Conservation (phyloP, 2,797 vertebrate genomes). For the Zalophus californianus region DNA sequence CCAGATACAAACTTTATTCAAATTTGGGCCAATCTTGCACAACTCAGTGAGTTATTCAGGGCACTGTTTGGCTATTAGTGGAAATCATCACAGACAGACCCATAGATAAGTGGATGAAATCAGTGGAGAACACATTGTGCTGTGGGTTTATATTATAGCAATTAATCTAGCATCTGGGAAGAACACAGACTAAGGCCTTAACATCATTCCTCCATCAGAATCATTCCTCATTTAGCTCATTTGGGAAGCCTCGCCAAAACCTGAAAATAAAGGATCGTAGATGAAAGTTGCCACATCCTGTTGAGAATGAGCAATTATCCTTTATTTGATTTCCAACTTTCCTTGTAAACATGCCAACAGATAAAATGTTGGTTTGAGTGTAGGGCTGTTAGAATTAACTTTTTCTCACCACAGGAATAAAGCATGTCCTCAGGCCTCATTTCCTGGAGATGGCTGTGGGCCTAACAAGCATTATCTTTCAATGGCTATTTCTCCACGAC, state of each 20-base stretch:
- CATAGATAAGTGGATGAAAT: slow-evolving; percentile 14
- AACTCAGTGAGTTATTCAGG: slow-evolving; percentile 41
- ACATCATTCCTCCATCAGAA: background rate
- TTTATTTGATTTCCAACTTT: slow-evolving; percentile 54
- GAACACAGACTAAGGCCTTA: background rate
- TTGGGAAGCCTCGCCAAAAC: slow-evolving; percentile 29
- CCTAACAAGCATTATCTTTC: slow-evolving; percentile 1
- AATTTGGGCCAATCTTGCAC: background rate
- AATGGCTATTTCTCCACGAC: background rate
- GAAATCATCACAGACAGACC: background rate
- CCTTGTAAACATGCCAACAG: slow-evolving; percentile 41
- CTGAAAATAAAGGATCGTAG: slow-evolving; percentile 30
- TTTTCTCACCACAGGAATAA: slow-evolving; percentile 11
- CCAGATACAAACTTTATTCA: slow-evolving; percentile 4
- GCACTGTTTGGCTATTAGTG: slow-evolving; percentile 4
- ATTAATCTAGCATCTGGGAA: slow-evolving; percentile 48
- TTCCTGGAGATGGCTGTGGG: slow-evolving; percentile 3
- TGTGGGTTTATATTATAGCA: background rate
- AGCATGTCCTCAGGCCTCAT: slow-evolving; percentile 27
- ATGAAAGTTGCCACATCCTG: background rate
- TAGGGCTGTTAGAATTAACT: slow-evolving; percentile 18
- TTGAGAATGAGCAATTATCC: slow-evolving; percentile 43
- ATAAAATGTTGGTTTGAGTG: slow-evolving; percentile 23
- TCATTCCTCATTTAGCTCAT: slow-evolving; percentile 35
- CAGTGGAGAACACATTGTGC: background rate